Conservation (phyloP, 2,113 vertebrate species). For the Thalassarche chlororhynchos region DNA sequence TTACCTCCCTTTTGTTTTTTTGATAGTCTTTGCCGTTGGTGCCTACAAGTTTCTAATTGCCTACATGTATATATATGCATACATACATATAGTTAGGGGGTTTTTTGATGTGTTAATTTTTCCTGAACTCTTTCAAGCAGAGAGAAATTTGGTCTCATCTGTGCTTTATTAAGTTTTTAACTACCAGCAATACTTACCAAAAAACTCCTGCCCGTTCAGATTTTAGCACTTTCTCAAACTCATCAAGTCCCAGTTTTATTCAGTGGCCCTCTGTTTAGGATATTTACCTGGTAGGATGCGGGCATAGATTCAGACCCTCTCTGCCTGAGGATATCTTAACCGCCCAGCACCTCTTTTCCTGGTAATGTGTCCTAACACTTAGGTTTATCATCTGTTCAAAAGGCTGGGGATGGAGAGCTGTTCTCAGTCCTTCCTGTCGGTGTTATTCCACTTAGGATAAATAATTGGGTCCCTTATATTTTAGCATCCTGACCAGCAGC, state of each 20-base stretch:
- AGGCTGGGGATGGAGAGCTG: background rate
- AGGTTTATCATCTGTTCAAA: background rate
- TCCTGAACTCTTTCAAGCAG: background rate
- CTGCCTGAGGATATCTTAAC: background rate
- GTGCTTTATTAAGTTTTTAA: background rate
- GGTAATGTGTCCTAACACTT: background rate
- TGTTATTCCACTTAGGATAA: background rate
- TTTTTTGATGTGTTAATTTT: background rate
- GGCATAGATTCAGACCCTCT: background rate
- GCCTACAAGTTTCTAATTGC: background rate
- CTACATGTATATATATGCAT: background rate
- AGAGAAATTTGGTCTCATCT: background rate
- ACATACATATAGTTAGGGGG: background rate
- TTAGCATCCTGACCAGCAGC: background rate
- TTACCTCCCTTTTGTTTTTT: background rate
- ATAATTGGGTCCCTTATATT: background rate
- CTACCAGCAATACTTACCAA: background rate
- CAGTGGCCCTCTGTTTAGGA: background rate
- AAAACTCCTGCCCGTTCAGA: background rate
- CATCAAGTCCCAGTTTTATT: background rate
- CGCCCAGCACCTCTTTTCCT: background rate
- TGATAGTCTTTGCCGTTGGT: background rate
- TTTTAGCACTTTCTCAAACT: background rate
- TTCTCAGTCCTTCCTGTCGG: background rate
- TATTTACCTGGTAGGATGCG: background rate